Evolutionary conservation across 2,113 vertebrate genomes (phyloP).

Genomic region (Clarias macrocephalus): DNA sequence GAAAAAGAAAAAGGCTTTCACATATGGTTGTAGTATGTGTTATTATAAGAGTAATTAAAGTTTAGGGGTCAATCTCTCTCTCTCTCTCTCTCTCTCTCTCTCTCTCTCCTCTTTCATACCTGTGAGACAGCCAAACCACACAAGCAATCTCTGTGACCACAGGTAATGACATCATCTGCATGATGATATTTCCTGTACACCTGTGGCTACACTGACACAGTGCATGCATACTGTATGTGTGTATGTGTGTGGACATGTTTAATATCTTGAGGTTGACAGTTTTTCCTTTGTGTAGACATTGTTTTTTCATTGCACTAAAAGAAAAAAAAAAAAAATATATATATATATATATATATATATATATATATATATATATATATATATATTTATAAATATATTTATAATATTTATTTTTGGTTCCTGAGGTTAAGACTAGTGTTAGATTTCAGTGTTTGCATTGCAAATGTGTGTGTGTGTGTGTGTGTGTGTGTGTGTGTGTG

Average conservation of each 20-base stretch:
- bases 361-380: no score
- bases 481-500: neutral
- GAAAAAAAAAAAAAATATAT: neutral
- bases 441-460: neutral
- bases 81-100: neutral
- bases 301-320: neutral
- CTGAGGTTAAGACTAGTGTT: neutral
- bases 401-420: neutral
- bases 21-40: neutral
- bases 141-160: constrained; percentile 6
- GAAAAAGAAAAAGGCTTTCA: neutral
- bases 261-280: neutral
- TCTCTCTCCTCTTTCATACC: neutral
- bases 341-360: no score
- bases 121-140: neutral
- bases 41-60: neutral
- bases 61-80: neutral
- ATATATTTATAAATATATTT: no score
- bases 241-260: neutral
- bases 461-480: neutral
- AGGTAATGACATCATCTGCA: constrained; percentile 26
- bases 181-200: constrained; percentile 15
- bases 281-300: neutral
- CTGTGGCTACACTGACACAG: neutral
- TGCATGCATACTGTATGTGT: neutral